A percentile compares a stretch with the other conserved stretches of the same genome.
phyloP scores from a whole-genome alignment of 2,113 vertebrate genomes.

The Suricata suricatta region DNA sequence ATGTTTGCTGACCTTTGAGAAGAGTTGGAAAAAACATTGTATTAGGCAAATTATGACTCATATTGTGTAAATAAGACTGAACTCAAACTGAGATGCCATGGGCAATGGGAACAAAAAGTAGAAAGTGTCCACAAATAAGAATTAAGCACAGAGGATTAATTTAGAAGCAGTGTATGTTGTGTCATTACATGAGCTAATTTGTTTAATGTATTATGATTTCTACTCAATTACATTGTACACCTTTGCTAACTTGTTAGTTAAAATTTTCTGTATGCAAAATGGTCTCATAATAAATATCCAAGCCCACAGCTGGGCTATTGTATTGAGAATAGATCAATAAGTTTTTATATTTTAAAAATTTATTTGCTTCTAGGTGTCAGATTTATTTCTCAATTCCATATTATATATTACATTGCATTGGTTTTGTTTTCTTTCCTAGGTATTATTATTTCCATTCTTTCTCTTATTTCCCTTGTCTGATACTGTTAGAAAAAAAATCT shows the following conservation, averaged over 20 bases:
- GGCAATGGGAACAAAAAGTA: not conserved
- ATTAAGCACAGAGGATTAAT: not conserved
- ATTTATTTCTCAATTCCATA: not conserved
- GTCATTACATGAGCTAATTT: not conserved
- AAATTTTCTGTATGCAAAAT: not conserved
- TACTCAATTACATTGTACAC: not conserved
- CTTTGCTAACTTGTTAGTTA: not conserved
- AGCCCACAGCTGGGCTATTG: not conserved
- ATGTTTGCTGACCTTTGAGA: constrained; percentile 61
- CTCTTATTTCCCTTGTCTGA: not conserved
- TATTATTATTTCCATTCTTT: not conserved
- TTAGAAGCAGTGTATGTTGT: not conserved
- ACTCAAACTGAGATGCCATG: not conserved
- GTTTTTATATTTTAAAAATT: not conserved
- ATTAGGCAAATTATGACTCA: constrained; percentile 27
- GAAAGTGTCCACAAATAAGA: not conserved
- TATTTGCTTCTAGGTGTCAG: not conserved
- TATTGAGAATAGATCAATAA: not conserved
- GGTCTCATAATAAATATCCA: constrained; percentile 7
- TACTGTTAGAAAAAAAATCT: not conserved
- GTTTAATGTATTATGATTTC: not conserved
- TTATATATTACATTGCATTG: not conserved
- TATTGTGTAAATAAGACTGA: not conserved
- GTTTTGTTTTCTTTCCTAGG: not conserved
- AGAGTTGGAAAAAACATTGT: constrained; percentile 31